A percentile compares a stretch with the other conserved stretches of the same genome.
Evolutionary conservation across 2,888 invertebrate species (phyloP).

Genomic region (Cantharis rufa): DNA sequence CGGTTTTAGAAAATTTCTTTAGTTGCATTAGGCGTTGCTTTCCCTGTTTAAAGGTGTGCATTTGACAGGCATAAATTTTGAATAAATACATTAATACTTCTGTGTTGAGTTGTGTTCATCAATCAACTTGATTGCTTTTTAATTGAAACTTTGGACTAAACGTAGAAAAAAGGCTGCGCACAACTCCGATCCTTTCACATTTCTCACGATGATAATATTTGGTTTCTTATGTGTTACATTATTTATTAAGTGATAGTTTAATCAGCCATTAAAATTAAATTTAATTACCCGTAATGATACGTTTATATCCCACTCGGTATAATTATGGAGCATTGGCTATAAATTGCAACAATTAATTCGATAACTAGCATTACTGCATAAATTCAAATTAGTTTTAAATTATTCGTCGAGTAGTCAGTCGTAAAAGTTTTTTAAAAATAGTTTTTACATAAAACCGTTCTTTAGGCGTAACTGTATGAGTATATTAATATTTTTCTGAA

Average conservation of each 20-base stretch:
- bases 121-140: neutral
- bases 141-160: neutral
- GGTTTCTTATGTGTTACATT: neutral
- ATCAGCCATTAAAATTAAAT: neutral
- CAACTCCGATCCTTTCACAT: slow-evolving; percentile 1
- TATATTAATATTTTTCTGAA: neutral
- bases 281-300: neutral
- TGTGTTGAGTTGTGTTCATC: neutral
- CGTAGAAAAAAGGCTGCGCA: neutral
- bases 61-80: neutral
- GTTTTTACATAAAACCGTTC: neutral
- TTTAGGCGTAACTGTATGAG: neutral
- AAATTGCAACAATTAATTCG: neutral
- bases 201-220: neutral
- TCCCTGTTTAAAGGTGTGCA: neutral
- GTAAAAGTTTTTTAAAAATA: no score
- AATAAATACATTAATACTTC: neutral
- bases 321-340: neutral
- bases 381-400: neutral
- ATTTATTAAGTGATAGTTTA: slow-evolving; percentile 1
- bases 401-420: neutral
- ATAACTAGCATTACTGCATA: neutral
- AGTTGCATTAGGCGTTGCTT: neutral
- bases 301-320: neutral
- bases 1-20: neutral